Conservation (phyloP, 1,140 invertebrate species). For the Drosophila pandora region DNA sequence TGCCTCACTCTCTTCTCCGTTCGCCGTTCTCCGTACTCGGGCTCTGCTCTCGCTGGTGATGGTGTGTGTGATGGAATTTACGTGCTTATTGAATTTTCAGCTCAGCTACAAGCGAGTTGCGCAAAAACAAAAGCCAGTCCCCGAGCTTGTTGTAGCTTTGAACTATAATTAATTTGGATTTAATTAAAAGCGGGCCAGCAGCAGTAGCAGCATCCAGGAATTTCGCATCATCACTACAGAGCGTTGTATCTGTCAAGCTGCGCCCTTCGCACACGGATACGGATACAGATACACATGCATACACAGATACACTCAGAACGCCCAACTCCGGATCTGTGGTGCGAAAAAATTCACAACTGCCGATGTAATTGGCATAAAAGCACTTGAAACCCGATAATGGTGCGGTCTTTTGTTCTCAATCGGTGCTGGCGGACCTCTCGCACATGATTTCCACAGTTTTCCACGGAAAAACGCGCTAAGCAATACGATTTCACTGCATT, state of each 20-base stretch:
- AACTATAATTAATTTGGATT: slow-evolving; percentile 58
- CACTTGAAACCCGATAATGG: slow-evolving; percentile 1
- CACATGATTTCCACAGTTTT: slow-evolving; percentile 28
- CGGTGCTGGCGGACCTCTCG: not conserved
- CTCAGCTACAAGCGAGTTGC: slow-evolving; percentile 39
- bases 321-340: slow-evolving; percentile 13
- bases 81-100: slow-evolving; percentile 79
- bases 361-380: not conserved
- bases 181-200: slow-evolving; percentile 44
- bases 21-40: slow-evolving; percentile 26
- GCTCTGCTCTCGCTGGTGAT: slow-evolving; percentile 10
- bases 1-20: slow-evolving; percentile 42
- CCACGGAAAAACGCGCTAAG: slow-evolving; percentile 4
- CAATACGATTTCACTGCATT: slow-evolving; percentile 19
- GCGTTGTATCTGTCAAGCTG: slow-evolving; percentile 55
- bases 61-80: slow-evolving; percentile 70
- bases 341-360: slow-evolving; percentile 22
- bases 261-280: slow-evolving; percentile 64
- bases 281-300: slow-evolving; percentile 42
- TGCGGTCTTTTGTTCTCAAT: slow-evolving; percentile 20
- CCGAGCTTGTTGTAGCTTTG: slow-evolving; percentile 29
- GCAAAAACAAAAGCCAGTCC: slow-evolving; percentile 31
- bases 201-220: slow-evolving; percentile 16
- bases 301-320: slow-evolving; percentile 39
- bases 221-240: slow-evolving; percentile 12